A percentile compares a stretch with the other conserved stretches of the same genome.
Conservation (phyloP, 2,797 vertebrate species). For the Anableps anableps region DNA sequence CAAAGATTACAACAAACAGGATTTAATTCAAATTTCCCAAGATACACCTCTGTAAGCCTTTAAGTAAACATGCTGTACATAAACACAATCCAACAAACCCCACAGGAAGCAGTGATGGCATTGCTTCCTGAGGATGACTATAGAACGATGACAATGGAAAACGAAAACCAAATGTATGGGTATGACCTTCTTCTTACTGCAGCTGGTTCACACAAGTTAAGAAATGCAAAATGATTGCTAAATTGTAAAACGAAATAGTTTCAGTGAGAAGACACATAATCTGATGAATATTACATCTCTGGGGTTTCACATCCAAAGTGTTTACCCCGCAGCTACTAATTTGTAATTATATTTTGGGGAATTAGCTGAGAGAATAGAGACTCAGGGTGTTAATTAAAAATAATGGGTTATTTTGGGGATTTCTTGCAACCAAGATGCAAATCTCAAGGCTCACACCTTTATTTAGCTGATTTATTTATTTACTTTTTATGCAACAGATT, state of each 20-base stretch:
- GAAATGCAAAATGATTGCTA: not conserved
- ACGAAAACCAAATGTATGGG: conserved; percentile 12
- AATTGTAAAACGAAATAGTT: conserved; percentile 29
- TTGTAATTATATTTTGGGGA: conserved; percentile 38
- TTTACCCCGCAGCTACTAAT: conserved; percentile 22
- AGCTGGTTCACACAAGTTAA: conserved; percentile 24
- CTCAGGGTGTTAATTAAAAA: conserved; percentile 43
- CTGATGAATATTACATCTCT: conserved; percentile 14
- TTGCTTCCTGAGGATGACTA: conserved; percentile 60
- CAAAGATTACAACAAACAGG: conserved; percentile 1
- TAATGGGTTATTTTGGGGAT: conserved; percentile 56
- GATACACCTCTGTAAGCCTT: not conserved
- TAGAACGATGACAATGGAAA: conserved; percentile 35
- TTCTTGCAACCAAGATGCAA: conserved; percentile 43
- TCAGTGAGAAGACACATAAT: conserved; percentile 28
- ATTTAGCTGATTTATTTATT: not conserved
- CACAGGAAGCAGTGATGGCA: conserved; percentile 67
- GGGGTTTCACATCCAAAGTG: not conserved
- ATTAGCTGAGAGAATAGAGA: conserved; percentile 40
- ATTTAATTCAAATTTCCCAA: conserved; percentile 8
- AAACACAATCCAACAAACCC: conserved; percentile 23
- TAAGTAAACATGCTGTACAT: not conserved
- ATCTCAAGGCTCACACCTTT: conserved; percentile 37
- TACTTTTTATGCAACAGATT: conserved; percentile 13
- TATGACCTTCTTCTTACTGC: conserved; percentile 5